Evolutionary conservation across 2,888 invertebrate species (phyloP).

Genomic region (Leucozona laternaria): DNA sequence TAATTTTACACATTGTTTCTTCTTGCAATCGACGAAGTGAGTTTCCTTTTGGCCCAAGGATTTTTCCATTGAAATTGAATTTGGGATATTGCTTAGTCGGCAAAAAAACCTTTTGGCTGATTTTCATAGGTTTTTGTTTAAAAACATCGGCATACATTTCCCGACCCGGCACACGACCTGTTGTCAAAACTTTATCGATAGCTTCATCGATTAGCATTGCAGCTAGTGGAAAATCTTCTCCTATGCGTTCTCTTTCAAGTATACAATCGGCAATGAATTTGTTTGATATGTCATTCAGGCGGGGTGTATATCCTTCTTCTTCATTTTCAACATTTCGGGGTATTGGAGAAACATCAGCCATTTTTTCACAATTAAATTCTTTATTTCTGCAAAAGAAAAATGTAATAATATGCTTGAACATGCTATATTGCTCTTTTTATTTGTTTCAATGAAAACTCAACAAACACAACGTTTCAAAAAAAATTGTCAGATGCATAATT

Average conservation of each 20-base stretch:
- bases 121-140: constrained; percentile 85
- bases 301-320: constrained; percentile 77
- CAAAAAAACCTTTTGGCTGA: constrained; percentile 82
- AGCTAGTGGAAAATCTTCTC: constrained; percentile 80
- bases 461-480: too few species aligned
- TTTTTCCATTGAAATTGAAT: constrained; percentile 98
- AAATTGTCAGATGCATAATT: too few species aligned
- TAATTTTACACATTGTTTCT: constrained; percentile 97
- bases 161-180: constrained; percentile 87
- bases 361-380: neutral
- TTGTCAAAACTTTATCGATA: constrained; percentile 88
- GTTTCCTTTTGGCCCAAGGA: constrained; percentile 96
- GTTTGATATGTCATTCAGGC: constrained; percentile 81
- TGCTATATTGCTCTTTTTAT: neutral
- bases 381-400: neutral
- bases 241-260: constrained; percentile 79
- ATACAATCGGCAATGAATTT: constrained; percentile 81
- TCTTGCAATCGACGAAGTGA: constrained; percentile 96
- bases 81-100: constrained; percentile 85
- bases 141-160: constrained; percentile 91
- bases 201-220: constrained; percentile 84
- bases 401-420: neutral
- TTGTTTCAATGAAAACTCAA: too few species aligned
- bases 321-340: neutral
- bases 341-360: neutral